Evolutionary conservation across 2,113 vertebrate genomes (phyloP), one percentile per base, ranked within the genome.

Genomic region (Bujurquina vittata): DNA sequence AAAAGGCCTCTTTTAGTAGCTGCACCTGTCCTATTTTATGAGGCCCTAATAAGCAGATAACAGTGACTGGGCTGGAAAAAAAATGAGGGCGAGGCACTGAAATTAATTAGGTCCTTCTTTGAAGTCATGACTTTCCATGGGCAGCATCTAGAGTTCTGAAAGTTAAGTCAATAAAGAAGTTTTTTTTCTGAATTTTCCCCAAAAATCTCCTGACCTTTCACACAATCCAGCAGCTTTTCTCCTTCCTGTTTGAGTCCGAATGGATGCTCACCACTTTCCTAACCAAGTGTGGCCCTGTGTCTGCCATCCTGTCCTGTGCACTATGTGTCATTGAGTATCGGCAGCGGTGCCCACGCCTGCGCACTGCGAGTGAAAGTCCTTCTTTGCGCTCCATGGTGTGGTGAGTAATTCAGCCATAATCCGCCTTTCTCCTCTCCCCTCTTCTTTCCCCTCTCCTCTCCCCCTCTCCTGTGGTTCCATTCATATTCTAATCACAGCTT

Each of bases 401-500:
- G 94, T 97, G 96, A 98, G 97, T 96, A 97, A 97, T 97, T 97
- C 97, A 96, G 96, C 96, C 95, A 96, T 99, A 98, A 99, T 98
- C 97, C 97, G 94, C 97, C 96, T 98, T 97, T 97, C 94, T 95
- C 93, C 90, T 95, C 90, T 89, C 86, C 87, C 85, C 87, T 88
- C 89, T 89, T 88, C 88, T 90, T 77, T 87, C 87, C 82, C 96
- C 94, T 96, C 96, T 96, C 96, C 96, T 92, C 92, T 93, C 96
- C 96, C 96, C 96, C 96, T 96, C 97, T 97, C 97, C 97, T 95
- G 96, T 95, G 95, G 97, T 94, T 96, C 97, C 95, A 99, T 99
- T 99, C 98, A 99, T 99, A 99, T 99, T 99, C 98, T 99, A 99
- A 99, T 99, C 98, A 99, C 98, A 98, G 97, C 96, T 97, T 97